Base-by-base conservation (phyloP, 2,888 invertebrate species). In the Lypha dubia region DNA sequence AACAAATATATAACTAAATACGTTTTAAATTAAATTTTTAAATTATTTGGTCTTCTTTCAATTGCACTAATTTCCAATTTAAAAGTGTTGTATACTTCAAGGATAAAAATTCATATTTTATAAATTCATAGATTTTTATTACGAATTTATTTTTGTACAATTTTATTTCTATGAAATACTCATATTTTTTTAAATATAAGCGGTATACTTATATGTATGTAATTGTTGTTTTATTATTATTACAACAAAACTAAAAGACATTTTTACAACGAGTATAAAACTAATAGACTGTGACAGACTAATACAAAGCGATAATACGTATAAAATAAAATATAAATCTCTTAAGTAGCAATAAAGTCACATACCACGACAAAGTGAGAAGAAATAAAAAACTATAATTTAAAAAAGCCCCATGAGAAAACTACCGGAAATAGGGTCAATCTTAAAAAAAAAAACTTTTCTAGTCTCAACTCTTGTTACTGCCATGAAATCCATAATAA, bases 271-370 rank as follows among this genome's bases (percentile, higher is more conserved):
- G n/a, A n/a, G n/a, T 17, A 4, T 85, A 85, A 85, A 85, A 83
- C 76, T 85, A 85, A 83, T 85, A 85, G 85, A 85, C 80, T 85
- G 85, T 83, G 83, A 77, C 83, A 83, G 75, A 71, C 46, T 75
- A 71, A 83, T 44, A 70, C 56, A 79, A 22, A 71, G 68, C 46
- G 65, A 79, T 79, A 73, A 77, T 77, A 73, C 65, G 49, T 49
- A 75, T 63, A 75, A 81, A 35, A 70, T 75, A 75, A 81, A 44
- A 68, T 74, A 79, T 83, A 82, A 82, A 82, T 82, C 81, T 76
- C 70, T 76, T 46, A 70, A 82, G 63, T 63, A 82, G 56, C 63
- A 70, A 71, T 81, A 81, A 81, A 81, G 80, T 81, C 80, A 75
- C 80, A 75, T 68, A 60, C 58, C 73, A 67, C 11, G 38, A 67